These are phyloP conservation scores for Chinchilla lanigera DNA, from an alignment of 2,113 vertebrate species.

Conservation along the genomic window DNA sequence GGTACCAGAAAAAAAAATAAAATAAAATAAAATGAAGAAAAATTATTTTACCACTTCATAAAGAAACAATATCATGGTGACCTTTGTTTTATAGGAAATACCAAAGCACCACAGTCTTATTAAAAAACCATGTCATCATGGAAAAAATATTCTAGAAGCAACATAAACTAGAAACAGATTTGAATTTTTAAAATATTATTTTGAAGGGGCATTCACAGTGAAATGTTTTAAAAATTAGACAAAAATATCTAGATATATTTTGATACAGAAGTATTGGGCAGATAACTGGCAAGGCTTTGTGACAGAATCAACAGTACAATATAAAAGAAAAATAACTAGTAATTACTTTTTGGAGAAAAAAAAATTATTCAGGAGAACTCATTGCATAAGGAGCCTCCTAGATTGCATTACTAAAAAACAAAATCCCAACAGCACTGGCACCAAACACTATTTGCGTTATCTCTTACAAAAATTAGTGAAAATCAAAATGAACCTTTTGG, in stretches of 20 bases:
- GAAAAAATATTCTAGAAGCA: not conserved
- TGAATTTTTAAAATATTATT: not conserved
- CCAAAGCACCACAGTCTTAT: not conserved
- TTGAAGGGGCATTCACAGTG: not conserved
- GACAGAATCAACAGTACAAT: not conserved
- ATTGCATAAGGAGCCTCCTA: constrained; percentile 4
- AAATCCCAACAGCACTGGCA: not conserved
- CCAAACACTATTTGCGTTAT: not conserved
- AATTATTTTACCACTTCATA: not conserved
- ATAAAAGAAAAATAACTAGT: not conserved
- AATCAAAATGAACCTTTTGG: constrained; percentile 10
- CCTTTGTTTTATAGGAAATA: constrained; percentile 5
- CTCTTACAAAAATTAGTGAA: not conserved
- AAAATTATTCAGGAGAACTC: not conserved
- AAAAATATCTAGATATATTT: not conserved
- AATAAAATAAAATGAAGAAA: not conserved
- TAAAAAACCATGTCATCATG: not conserved
- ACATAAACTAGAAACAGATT: not conserved
- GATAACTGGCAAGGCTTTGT: not conserved
- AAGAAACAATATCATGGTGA: not conserved
- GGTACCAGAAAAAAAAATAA: too few relatives aligned
- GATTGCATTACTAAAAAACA: not conserved
- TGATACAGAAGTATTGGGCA: not conserved
- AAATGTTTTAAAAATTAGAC: not conserved
- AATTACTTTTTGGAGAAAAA: not conserved